phyloP scores from a whole-genome alignment of 1,140 invertebrate species.

The Himalopsyche phryganea region DNA sequence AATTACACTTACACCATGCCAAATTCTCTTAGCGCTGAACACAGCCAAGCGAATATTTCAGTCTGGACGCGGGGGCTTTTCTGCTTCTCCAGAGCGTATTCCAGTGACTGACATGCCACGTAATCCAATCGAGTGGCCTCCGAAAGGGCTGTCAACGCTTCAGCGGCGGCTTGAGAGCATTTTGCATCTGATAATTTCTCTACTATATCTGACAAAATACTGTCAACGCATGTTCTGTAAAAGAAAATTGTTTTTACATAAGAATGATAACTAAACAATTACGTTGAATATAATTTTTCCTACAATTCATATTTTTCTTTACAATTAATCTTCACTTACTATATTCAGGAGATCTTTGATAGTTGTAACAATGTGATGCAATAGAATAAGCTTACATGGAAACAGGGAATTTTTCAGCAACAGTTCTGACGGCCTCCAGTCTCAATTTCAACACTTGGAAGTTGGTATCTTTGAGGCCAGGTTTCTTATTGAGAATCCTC shows the following conservation, averaged over 20 bases:
- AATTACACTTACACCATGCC: slow-evolving; percentile 61
- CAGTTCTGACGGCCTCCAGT: slow-evolving; percentile 72
- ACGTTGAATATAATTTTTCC: too few relatives aligned
- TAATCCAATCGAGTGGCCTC: slow-evolving; percentile 76
- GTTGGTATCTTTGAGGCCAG: slow-evolving; percentile 90
- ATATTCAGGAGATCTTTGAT: too few relatives aligned
- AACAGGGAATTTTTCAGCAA: slow-evolving; percentile 73
- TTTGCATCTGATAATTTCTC: slow-evolving; percentile 85
- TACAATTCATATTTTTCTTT: too few relatives aligned
- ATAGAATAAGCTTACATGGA: slow-evolving; percentile 55
- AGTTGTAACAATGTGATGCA: too few relatives aligned
- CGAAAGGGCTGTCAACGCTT: slow-evolving; percentile 70
- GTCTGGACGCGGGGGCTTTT: slow-evolving; percentile 91
- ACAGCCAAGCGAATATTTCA: slow-evolving; percentile 78
- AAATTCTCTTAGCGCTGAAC: slow-evolving; percentile 77
- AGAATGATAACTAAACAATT: background rate
- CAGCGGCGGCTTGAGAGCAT: slow-evolving; percentile 66
- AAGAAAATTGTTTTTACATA: background rate
- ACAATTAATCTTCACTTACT: too few relatives aligned
- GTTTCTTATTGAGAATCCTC: slow-evolving; percentile 75
- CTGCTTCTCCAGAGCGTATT: slow-evolving; percentile 73
- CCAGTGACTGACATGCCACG: slow-evolving; percentile 66
- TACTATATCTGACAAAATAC: slow-evolving; percentile 73
- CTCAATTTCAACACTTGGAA: slow-evolving; percentile 87
- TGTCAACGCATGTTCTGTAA: slow-evolving; percentile 66